A percentile compares a stretch with the other conserved stretches of the same genome.
These are phyloP conservation scores for Hafferia zeledoni DNA, from an alignment of 2,797 vertebrate species.

Conservation along the genomic window DNA sequence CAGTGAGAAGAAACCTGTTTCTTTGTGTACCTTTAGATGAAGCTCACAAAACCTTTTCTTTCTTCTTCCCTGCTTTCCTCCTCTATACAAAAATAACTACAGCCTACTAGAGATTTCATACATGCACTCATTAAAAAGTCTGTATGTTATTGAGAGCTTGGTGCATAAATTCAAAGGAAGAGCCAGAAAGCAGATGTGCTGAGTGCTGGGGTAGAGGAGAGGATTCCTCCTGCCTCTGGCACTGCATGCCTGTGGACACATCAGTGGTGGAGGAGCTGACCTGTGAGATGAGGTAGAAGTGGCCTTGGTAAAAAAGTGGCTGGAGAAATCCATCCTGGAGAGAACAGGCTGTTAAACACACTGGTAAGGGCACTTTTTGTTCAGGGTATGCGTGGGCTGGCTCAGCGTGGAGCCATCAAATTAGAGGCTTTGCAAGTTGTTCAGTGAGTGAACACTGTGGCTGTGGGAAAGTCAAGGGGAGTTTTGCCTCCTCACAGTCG, in stretches of 20 bases:
- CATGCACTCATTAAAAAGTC: background rate
- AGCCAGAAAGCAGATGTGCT: background rate
- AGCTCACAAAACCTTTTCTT: background rate
- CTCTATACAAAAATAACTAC: background rate
- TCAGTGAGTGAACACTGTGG: background rate
- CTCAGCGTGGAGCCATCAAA: background rate
- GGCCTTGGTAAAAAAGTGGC: accelerated
- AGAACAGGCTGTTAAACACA: background rate
- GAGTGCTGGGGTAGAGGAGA: background rate
- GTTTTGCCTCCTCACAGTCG: background rate
- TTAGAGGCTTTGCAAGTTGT: background rate
- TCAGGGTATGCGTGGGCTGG: background rate
- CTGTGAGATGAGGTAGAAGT: background rate
- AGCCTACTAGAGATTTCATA: background rate
- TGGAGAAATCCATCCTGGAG: background rate
- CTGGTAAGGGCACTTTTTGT: background rate
- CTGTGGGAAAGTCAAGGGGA: background rate
- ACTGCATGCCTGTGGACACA: accelerated
- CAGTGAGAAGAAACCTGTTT: background rate
- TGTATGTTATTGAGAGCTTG: background rate
- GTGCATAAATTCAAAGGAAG: background rate
- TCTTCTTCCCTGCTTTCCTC: background rate
- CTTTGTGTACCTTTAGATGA: background rate
- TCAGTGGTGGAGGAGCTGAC: background rate
- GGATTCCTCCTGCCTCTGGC: background rate